Evolutionary conservation across 2,113 vertebrate genomes (phyloP).

Genomic region (Tragelaphus scriptus): DNA sequence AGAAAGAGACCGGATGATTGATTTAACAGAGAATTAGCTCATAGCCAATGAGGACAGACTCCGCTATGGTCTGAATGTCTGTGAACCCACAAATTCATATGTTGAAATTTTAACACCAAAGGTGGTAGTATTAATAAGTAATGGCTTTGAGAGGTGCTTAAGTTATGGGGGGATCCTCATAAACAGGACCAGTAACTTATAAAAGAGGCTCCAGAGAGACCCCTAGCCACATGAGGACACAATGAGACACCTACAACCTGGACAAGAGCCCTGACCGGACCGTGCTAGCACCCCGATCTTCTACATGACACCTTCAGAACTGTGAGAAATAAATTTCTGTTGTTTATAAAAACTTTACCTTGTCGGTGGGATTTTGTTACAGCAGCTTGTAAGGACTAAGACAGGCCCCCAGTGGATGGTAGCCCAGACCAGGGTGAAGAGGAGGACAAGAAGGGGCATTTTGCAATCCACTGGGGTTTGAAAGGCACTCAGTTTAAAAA

Average conservation of each 20-base stretch:
- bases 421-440: neutral
- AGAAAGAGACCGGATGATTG: neutral
- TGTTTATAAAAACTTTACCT: neutral
- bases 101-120: neutral
- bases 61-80: neutral
- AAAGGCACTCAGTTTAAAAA: neutral
- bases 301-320: neutral
- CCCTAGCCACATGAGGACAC: neutral
- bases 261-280: neutral
- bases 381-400: neutral
- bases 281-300: neutral
- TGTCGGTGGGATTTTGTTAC: neutral
- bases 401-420: neutral
- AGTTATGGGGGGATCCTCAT: neutral
- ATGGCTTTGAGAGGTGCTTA: neutral
- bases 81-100: neutral
- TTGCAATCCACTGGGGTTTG: neutral
- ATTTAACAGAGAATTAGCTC: neutral
- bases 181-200: neutral
- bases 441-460: neutral
- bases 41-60: neutral
- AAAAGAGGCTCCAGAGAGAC: neutral
- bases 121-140: neutral
- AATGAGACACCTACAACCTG: neutral
- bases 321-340: neutral